Evolutionary conservation across 1,140 invertebrate genomes (phyloP).

Genomic region (Drosophila subpulchrella): DNA sequence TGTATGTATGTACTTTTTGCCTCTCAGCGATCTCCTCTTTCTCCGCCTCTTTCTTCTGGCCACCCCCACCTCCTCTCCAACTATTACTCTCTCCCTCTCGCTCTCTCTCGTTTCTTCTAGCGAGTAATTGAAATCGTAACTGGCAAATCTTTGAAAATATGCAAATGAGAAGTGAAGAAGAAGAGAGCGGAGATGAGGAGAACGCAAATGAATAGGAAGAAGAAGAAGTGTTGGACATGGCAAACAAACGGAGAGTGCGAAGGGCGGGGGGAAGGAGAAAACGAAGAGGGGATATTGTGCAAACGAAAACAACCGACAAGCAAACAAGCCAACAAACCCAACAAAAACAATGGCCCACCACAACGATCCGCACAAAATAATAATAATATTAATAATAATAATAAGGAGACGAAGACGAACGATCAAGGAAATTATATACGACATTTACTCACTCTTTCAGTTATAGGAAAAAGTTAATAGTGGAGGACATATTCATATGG

Average conservation of each 20-base stretch:
- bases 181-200: constrained; percentile 33
- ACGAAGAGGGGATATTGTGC: constrained; percentile 27
- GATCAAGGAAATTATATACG: background rate
- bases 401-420: background rate
- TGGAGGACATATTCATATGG: background rate
- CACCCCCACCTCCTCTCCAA: background rate
- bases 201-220: constrained; percentile 16
- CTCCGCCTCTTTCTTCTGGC: background rate
- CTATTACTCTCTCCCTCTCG: background rate
- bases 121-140: constrained; percentile 36
- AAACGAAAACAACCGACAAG: constrained; percentile 36
- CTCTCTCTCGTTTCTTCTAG: background rate
- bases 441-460: background rate
- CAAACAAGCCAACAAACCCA: constrained; percentile 20
- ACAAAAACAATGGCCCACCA: constrained; percentile 38
- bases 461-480: background rate
- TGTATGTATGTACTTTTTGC: constrained; percentile 1
- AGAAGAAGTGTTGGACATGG: constrained; percentile 25
- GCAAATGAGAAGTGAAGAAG: constrained; percentile 31
- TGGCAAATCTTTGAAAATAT: constrained; percentile 59
- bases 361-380: constrained; percentile 7
- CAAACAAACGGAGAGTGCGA: constrained; percentile 26
- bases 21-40: constrained; percentile 27
- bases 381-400: constrained; percentile 20
- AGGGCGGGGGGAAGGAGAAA: constrained; percentile 12